Percentiles rank a stretch among this genome's conserved stretches.
Evolutionary conservation across 2,888 invertebrate species (phyloP).

Genomic region (Polydesmus complanatus): DNA sequence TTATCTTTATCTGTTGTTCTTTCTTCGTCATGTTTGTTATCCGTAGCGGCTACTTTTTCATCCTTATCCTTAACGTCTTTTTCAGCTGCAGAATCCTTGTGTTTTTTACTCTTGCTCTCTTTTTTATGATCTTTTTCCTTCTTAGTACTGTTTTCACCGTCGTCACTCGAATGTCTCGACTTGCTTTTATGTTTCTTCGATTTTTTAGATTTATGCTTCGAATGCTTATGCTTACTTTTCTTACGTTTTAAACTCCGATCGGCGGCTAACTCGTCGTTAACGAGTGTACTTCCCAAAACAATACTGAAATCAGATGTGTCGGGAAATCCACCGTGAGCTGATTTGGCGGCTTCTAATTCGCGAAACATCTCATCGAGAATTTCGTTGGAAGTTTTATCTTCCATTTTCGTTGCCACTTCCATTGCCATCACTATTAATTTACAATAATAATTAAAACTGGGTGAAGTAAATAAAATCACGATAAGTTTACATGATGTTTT

Average conservation of each 20-base stretch:
- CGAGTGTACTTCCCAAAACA: background rate
- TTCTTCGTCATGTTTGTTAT: no score
- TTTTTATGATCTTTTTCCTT: no score
- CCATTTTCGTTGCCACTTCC: no score
- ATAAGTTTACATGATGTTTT: no score
- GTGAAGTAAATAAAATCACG: no score
- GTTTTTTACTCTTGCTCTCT: no score
- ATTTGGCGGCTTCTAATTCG: conserved; percentile 10
- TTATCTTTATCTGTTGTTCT: background rate
- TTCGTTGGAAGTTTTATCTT: conserved; percentile 4
- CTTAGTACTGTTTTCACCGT: no score
- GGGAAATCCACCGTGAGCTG: background rate
- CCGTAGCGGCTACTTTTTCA: no score
- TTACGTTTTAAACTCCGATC: background rate
- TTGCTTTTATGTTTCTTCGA: background rate
- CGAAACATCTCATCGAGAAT: conserved; percentile 13
- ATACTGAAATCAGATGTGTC: background rate
- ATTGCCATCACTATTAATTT: no score
- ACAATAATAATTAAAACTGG: no score
- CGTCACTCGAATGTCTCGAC: background rate
- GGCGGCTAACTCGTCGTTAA: background rate
- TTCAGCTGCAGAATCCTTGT: no score
- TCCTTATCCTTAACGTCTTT: no score
- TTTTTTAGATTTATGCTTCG: conserved; percentile 4
- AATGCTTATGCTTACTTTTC: conserved; percentile 1